Base-by-base conservation (phyloP, 2,888 invertebrate species). In the Drosophila tanythrix region DNA sequence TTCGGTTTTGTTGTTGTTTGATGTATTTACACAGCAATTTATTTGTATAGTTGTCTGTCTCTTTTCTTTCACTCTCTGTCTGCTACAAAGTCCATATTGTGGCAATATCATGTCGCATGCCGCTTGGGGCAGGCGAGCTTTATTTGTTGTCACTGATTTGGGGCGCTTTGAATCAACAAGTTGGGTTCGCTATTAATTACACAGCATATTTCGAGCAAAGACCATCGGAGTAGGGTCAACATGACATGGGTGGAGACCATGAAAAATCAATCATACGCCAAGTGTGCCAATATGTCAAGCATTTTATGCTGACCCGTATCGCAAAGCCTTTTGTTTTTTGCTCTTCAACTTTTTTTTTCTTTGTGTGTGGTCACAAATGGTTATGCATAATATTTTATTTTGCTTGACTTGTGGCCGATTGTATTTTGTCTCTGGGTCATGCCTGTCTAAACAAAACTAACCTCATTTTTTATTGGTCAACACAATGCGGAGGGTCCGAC, bases 201-300 rank as follows among this genome's bases (percentile, higher is more conserved):
- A 27, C 51, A 48, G 56, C 43, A 70, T 65, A 67, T 51, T 46
- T 46, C 36, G 6, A 40, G 18, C 38, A 58, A 66, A 46, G 46
- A 52, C 29, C 50, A 52, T 60, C 46, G 50, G 11, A 65, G 35
- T 21, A 25, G 61, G 59, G 35, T 61, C 43, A 27, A 31, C 52
- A 59, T 69, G 82, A 61, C 60, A 53, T 61, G 79, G 64, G 52
- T 66, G 40, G 58, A 55, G 21, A 15, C 40, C 25, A 31, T 21
- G 27, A 21, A 81, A 76, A 84, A 87, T 88, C 83, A 85, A 86
- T 85, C 89, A 86, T 74, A 59, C 71, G 79, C 83, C 89, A 81
- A 88, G 81, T 85, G 83, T 86, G 89, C 81, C 84, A 88, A 88
- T 86, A 81, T 88, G 89, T 81, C 86, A 86, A 74, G 61, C 72